Evolutionary conservation across 2,888 invertebrate genomes (phyloP), one percentile per base, ranked within the genome.

Genomic region (Hemistola chrysoprasaria): DNA sequence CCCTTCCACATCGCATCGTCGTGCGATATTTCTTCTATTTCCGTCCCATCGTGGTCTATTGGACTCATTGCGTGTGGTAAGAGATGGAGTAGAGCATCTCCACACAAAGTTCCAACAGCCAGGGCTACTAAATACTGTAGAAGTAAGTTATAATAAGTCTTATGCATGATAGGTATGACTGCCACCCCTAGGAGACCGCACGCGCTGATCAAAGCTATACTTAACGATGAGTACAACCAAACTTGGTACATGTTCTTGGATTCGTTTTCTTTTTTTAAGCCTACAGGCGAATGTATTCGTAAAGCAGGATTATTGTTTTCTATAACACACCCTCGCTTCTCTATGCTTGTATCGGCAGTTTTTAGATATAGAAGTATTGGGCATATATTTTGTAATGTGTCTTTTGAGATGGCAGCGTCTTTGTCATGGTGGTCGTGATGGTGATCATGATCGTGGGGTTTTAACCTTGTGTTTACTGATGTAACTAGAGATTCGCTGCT

Each of bases 121-220:
- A 98, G 86, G 0, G 98, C 97, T 1, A 98, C 97, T 47, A 98
- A 90, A 78, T 97, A 97, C 78, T 98, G 97, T 35, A 98, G 89
- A 21, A 98, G 81, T 55, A 96, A 95, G 63, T 97, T 95, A 73
- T 97, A 98, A 73, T 95, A 96, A 8, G 92, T 91, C 59, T 94
- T 93, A 73, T 95, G 95, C 95, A 98, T 97, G 24, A 97, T 92
- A 0, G 98, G 98, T 64, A 98, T 96, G 4, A 97, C 95, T 2
- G 94, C 95, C 6, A 98, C 95, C 1, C 97, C 96, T 7, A 97
- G 82, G 25, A 98, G 81, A 6, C 98, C 98, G 60, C 97, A 95
- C 2, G 96, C 91, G 65, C 97, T 96, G 53, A 97, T 97, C 11
- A 95, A 90, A 4, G 95, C 76, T 56, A 98, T 96, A 43, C 97